phyloP scores from a whole-genome alignment of 2,113 vertebrate species.

The Miniopterus natalensis region DNA sequence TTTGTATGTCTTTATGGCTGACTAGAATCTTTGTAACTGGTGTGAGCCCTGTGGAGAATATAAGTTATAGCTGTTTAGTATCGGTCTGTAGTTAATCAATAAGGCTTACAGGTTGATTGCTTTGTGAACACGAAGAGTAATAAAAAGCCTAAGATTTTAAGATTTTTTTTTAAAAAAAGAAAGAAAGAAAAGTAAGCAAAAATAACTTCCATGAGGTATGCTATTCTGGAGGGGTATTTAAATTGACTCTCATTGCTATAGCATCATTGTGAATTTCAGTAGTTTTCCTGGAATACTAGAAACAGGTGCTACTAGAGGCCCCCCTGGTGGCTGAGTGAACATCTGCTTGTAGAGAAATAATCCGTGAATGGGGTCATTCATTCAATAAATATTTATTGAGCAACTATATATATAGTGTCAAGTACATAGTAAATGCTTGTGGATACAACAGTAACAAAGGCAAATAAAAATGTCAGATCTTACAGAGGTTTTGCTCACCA shows the following conservation, averaged over 20 bases:
- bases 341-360: constrained; percentile 33
- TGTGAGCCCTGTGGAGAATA: neutral
- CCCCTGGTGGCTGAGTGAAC: constrained; percentile 48
- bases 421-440: neutral
- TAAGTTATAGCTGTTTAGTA: constrained; percentile 1
- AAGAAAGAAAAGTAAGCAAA: constrained; percentile 38
- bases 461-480: neutral
- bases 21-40: constrained; percentile 18
- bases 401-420: neutral
- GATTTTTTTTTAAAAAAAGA: neutral
- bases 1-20: constrained; percentile 14
- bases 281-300: neutral
- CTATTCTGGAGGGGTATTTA: neutral
- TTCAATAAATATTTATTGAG: constrained; percentile 45
- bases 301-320: constrained; percentile 44
- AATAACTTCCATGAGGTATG: neutral
- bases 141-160: constrained; percentile 44
- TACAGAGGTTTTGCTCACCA: neutral
- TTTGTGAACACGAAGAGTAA: constrained; percentile 49
- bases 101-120: neutral
- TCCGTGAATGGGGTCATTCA: constrained; percentile 27
- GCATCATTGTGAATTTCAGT: neutral
- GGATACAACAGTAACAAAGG: neutral
- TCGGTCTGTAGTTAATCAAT: neutral
- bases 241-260: neutral